A percentile compares a stretch with the other conserved stretches of the same genome.
Conservation (phyloP, 2,113 vertebrate genomes). For the Colossoma macropomum region DNA sequence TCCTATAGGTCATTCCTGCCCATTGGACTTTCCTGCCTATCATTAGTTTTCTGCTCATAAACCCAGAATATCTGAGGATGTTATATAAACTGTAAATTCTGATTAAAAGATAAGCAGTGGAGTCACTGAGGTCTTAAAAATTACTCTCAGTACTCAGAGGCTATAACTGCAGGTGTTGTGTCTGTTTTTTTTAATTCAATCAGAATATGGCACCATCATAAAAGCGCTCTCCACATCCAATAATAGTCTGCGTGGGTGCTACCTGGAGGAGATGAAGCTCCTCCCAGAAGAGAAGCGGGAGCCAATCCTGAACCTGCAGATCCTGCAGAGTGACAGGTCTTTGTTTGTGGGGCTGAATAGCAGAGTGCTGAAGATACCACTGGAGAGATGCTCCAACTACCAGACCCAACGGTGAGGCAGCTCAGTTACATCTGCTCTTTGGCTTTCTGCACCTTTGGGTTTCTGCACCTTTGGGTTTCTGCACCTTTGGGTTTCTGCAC, state of each 20-base stretch:
- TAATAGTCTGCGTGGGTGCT: conserved; percentile 83
- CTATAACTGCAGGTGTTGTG: neutral
- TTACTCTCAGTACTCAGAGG: neutral
- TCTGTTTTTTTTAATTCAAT: conserved; percentile 37
- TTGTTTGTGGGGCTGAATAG: conserved; percentile 89
- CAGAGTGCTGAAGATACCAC: conserved; percentile 86
- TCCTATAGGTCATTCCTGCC: too few relatives aligned
- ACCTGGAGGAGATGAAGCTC: conserved; percentile 92
- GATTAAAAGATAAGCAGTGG: too few relatives aligned
- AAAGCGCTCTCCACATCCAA: conserved; percentile 88
- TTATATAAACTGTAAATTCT: too few relatives aligned
- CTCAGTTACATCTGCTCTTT: too few relatives aligned
- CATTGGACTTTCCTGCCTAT: too few relatives aligned
- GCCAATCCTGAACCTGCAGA: conserved; percentile 85
- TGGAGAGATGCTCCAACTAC: conserved; percentile 89
- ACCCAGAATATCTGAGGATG: too few relatives aligned
- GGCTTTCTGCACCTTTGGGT: too few relatives aligned
- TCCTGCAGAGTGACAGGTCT: conserved; percentile 88
- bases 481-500: too few relatives aligned
- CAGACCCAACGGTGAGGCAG: conserved; percentile 79
- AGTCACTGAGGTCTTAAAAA: too few relatives aligned
- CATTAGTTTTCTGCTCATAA: too few relatives aligned
- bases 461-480: too few relatives aligned
- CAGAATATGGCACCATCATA: conserved; percentile 93
- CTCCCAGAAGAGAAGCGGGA: conserved; percentile 79